Evolutionary conservation across 2,113 vertebrate genomes (phyloP), one percentile per base, ranked within the genome.

Genomic region (Electrona antarctica): DNA sequence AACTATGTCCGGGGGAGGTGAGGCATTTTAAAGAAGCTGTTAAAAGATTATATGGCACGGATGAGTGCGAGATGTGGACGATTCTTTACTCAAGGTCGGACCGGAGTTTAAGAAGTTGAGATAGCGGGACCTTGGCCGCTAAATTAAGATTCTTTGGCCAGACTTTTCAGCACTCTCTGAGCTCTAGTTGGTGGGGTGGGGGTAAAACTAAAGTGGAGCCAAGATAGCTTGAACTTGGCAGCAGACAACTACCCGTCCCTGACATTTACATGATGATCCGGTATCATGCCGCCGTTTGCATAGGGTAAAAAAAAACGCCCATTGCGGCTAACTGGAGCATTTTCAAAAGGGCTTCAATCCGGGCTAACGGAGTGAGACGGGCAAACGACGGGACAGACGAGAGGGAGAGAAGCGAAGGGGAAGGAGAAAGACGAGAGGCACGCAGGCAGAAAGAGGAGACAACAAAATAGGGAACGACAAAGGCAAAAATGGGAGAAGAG

Each of bases 131-230:
- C 79, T 82, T 78, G 61, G 68, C 52, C 78, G 63, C 60, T 73
- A 62, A 87, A 85, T 67, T 70, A 82, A 83, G 86, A 80, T 63
- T 70, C 41, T 73, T 73, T 70, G 71, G 71, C 67, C 76, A 81
- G 73, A 80, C 72, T 83, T 76, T 63, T 60, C 69, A 51, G 50
- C 50, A 64, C 72, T 59, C 74, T 59, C 28, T 12, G 2, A 47
- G 67, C 68, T 60, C 46, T 4, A 4, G 5, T 41, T 41, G 56
- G 75, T 60, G 51, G 65, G 68, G 78, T 65, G 59, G 67, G 79
- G 65, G 67, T 69, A 76, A 70, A 78, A 68, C 51, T 52, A 79
- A 72, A 41, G 74, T 47, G 47, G 8, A 76, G 57, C 57, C 58
- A n/a, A 68, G 45, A 21, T 51, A 57, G 52, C 71, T 9, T 15